A percentile compares a stretch with the other conserved stretches of the same genome.
Evolutionary conservation across 2,113 vertebrate genomes (phyloP).

Genomic region (Thinocorus orbignyianus): DNA sequence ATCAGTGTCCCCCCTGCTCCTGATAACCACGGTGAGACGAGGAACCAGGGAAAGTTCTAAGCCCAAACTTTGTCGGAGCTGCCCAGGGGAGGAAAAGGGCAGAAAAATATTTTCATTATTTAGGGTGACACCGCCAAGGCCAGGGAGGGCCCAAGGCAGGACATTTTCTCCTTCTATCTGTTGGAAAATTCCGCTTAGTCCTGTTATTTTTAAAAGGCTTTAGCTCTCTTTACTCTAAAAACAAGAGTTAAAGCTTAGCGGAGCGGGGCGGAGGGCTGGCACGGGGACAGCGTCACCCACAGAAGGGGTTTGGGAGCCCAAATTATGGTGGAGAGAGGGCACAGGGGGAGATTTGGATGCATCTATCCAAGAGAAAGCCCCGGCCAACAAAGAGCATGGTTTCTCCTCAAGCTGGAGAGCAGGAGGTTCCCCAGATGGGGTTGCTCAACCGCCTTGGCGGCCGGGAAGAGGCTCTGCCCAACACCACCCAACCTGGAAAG

Average conservation of each 20-base stretch:
- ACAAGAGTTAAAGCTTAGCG: background rate
- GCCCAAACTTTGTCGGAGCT: background rate
- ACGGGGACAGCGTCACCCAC: background rate
- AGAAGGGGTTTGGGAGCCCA: background rate
- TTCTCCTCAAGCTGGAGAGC: background rate
- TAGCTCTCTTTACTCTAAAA: constrained; percentile 22
- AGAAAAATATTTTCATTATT: constrained; percentile 9
- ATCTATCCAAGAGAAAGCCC: background rate
- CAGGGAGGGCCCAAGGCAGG: fast-evolving
- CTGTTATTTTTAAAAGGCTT: constrained; percentile 4
- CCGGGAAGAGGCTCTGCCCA: background rate
- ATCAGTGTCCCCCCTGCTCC: background rate
- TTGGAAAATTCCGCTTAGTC: constrained; percentile 35
- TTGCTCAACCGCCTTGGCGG: background rate
- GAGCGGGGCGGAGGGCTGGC: background rate
- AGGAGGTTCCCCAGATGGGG: background rate
- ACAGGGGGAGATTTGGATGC: background rate
- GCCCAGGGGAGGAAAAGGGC: background rate
- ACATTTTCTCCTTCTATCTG: background rate
- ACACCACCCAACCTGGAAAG: background rate
- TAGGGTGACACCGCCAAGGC: background rate
- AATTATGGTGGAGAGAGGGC: fast-evolving
- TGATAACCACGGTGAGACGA: background rate
- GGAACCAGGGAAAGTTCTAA: background rate
- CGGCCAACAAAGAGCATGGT: background rate